A percentile compares a stretch with the other conserved stretches of the same genome.
phyloP scores from a whole-genome alignment of 92 coral and sea anemone genomes.

The Scolanthus callimorphus region DNA sequence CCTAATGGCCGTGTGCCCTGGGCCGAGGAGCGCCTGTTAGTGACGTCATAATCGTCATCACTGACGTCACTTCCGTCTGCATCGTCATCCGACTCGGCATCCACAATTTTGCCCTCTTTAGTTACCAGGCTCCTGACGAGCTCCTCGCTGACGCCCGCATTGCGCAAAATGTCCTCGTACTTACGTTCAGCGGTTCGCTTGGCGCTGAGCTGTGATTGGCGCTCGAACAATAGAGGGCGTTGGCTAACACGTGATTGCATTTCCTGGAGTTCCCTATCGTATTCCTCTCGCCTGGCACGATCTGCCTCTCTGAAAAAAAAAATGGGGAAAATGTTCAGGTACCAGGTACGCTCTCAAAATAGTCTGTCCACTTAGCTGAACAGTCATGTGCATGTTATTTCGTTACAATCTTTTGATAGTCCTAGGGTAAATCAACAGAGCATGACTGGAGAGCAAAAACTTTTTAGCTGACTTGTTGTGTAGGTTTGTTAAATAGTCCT shows the following conservation, averaged over 20 bases:
- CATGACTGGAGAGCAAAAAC: too few species aligned
- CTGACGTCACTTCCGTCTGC: too few species aligned
- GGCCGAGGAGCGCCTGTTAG: slow-evolving; percentile 26
- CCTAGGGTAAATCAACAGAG: too few species aligned
- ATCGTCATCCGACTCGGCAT: slow-evolving; percentile 74
- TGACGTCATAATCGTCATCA: slow-evolving; percentile 20
- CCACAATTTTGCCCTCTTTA: slow-evolving; percentile 86
- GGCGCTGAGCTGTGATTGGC: slow-evolving; percentile 84
- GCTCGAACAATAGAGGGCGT: slow-evolving; percentile 91
- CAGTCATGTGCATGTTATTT: too few species aligned
- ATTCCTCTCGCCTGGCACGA: slow-evolving; percentile 87
- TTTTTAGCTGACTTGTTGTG: too few species aligned
- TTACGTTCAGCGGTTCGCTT: slow-evolving; percentile 95
- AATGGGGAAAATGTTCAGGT: too few species aligned
- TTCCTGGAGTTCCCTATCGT: slow-evolving; percentile 79
- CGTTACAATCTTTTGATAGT: too few species aligned
- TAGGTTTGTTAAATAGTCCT: too few species aligned
- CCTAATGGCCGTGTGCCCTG: slow-evolving; percentile 1
- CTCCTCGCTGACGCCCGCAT: slow-evolving; percentile 94
- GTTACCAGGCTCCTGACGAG: slow-evolving; percentile 90
- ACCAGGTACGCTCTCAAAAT: too few species aligned
- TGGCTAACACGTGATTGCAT: slow-evolving; percentile 77
- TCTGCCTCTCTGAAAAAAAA: slow-evolving; percentile 81
- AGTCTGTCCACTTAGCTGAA: too few species aligned
- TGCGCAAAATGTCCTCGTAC: slow-evolving; percentile 88